A percentile compares a stretch with the other conserved stretches of the same genome.
Evolutionary conservation across 2,113 vertebrate genomes (phyloP).

Genomic region (Indri indri): DNA sequence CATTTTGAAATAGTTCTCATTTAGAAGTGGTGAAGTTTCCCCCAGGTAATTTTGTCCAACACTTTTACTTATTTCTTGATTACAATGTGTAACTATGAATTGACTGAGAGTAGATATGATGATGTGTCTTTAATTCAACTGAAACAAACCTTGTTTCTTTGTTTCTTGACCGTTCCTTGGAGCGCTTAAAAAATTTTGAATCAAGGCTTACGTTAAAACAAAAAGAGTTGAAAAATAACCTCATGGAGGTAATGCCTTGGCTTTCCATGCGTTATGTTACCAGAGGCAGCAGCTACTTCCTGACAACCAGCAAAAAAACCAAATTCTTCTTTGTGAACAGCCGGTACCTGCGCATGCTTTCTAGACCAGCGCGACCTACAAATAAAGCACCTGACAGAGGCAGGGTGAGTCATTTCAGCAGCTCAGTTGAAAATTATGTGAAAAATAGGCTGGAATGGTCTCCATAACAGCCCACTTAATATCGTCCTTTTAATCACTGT

Average conservation of each 20-base stretch:
- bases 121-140: neutral
- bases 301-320: neutral
- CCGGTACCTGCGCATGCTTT: neutral
- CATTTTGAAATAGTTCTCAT: neutral
- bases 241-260: neutral
- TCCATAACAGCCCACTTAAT: neutral
- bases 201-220: neutral
- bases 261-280: neutral
- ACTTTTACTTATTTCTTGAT: neutral
- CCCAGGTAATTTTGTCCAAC: neutral
- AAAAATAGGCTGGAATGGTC: neutral
- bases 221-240: neutral
- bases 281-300: neutral
- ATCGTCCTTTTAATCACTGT: neutral
- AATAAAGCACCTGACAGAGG: neutral
- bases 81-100: neutral
- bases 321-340: neutral
- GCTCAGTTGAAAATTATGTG: neutral
- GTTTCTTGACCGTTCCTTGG: neutral
- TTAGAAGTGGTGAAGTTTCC: neutral
- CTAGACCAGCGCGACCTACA: neutral
- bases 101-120: neutral
- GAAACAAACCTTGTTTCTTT: neutral
- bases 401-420: neutral
- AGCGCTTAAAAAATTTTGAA: neutral